These are phyloP conservation scores for Lasius fuliginosus DNA, from an alignment of 2,888 invertebrate species.

Conservation along the genomic window DNA sequence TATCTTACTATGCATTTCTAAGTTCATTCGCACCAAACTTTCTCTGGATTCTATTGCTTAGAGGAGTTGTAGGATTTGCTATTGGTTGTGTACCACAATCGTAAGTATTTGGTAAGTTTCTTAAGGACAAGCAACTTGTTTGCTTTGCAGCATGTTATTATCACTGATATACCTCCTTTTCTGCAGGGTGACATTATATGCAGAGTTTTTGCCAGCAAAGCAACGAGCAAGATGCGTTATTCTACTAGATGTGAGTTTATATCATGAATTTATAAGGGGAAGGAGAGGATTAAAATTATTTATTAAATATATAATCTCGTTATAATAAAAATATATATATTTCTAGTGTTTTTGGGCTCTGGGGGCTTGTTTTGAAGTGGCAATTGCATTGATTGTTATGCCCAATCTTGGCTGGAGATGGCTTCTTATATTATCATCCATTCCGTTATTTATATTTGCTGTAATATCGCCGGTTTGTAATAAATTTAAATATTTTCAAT, in stretches of 20 bases:
- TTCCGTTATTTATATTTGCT: constrained; percentile 95
- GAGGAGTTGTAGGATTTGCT: constrained; percentile 97
- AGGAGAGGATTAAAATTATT: constrained; percentile 24
- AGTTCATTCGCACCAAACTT: constrained; percentile 97
- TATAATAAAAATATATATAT: constrained; percentile 30
- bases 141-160: constrained; percentile 5
- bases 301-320: neutral
- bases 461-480: constrained; percentile 92
- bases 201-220: constrained; percentile 97
- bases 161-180: constrained; percentile 59
- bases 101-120: constrained; percentile 89
- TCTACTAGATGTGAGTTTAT: constrained; percentile 94
- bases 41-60: constrained; percentile 95
- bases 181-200: constrained; percentile 96
- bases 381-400: constrained; percentile 96
- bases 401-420: constrained; percentile 97
- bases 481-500: constrained; percentile 77
- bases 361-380: constrained; percentile 97
- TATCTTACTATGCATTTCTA: constrained; percentile 96
- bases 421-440: constrained; percentile 96
- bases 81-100: constrained; percentile 99
- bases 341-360: constrained; percentile 97
- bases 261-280: neutral
- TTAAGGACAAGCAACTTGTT: neutral
- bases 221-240: constrained; percentile 98